Conservation (phyloP, 2,888 invertebrate genomes). For the Clepsis dumicolana region DNA sequence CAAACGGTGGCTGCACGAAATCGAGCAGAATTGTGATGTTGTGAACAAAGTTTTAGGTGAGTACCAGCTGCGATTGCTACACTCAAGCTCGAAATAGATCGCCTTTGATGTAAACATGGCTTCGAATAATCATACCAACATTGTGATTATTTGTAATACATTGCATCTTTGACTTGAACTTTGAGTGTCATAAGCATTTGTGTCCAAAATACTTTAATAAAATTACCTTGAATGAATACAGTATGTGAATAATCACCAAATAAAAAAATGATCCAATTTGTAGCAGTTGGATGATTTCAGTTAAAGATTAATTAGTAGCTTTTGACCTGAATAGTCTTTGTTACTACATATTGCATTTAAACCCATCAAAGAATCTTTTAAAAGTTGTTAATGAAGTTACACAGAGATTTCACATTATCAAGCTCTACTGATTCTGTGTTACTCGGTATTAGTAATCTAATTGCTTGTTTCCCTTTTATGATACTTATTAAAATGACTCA, state of each 20-base stretch:
- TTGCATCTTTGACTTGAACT: not conserved
- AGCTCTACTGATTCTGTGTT: constrained; percentile 6
- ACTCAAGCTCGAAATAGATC: not conserved
- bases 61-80: constrained; percentile 49
- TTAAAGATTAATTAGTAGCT: not conserved
- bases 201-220: too few relatives aligned
- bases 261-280: not conserved
- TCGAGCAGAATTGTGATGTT: constrained; percentile 99
- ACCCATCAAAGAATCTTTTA: not conserved
- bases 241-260: too few relatives aligned
- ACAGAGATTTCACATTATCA: not conserved
- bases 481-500: constrained; percentile 28
- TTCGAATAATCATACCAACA: not conserved
- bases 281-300: not conserved
- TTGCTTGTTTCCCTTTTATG: constrained; percentile 24
- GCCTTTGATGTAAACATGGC: not conserved
- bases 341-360: too few relatives aligned
- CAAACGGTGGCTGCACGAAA: constrained; percentile 99
- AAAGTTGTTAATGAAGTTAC: not conserved
- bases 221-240: too few relatives aligned
- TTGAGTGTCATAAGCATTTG: too few relatives aligned
- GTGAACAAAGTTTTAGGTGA: constrained; percentile 98
- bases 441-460: constrained; percentile 41
- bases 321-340: too few relatives aligned
- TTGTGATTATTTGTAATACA: not conserved